Base-by-base conservation (phyloP, 2,797 vertebrate species). In the Poeciliopsis turneri region DNA sequence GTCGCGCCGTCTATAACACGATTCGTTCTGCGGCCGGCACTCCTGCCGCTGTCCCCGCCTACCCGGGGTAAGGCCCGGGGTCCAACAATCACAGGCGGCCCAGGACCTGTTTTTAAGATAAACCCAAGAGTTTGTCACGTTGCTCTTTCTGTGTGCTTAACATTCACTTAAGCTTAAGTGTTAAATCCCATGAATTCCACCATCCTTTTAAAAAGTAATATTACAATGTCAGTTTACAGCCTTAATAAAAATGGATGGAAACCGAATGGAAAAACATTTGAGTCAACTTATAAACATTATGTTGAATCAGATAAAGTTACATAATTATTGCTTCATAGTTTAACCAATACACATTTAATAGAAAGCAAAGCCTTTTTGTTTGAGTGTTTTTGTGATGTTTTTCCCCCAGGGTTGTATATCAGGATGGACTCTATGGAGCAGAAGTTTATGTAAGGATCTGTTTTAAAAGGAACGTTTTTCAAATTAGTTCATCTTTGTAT, bases 1-100 rank as follows among this genome's bases (percentile, higher is more conserved):
- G 96, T 20, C 92, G 96, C 36, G 95, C 96, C 0, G 95, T 97
- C 43, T 97, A 96, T 92, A 97, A 96, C 90, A 95, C 96, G 0
- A 96, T 97, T 61, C 95, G 96, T 59, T 95, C 96, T 9, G 95
- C 95, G 39, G 93, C 94, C 0, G 91, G 95, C 72, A 86, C 95
- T 6, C 95, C 96, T 30, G 43, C 96, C 5, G 93, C 96, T 41
- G 85, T 97, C 15, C 95, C 95, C 2, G 91, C 93, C 83, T 96
- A 96, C 77, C 96, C 96, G 0, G 95, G 96, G 96, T 97, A 76
- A 88, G 93, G 82, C 51, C 3, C 39, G 20, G 12, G 2, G 7
- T 7, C 9, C 20, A 15, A 8, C 18, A 8, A 51, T 47, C 15
- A 47, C 8, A 9, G 49, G 49, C 20, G 8, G 20, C 49, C 6